Percentiles rank a stretch among this genome's conserved stretches.
These are phyloP conservation scores for Crossocerus cetratus DNA, from an alignment of 2,888 invertebrate species.

Conservation along the genomic window DNA sequence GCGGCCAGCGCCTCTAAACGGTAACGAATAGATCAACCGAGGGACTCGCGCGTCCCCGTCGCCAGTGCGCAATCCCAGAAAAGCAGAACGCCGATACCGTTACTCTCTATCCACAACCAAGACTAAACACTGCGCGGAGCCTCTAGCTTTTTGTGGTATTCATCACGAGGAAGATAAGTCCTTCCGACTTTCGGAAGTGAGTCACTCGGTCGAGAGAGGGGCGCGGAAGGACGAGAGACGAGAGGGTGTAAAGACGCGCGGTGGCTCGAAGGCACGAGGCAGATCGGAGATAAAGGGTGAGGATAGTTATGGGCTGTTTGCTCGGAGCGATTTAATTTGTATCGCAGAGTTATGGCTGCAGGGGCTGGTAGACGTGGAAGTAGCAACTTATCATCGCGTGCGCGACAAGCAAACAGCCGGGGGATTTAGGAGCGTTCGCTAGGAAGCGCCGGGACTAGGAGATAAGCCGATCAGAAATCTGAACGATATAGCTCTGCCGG, in stretches of 20 bases:
- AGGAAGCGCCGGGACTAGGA: constrained; percentile 29
- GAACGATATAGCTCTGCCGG: constrained; percentile 31
- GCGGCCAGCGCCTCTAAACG: constrained; percentile 56
- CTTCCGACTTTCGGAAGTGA: background rate
- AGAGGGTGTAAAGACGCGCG: background rate
- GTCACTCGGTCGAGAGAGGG: background rate
- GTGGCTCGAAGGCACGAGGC: background rate
- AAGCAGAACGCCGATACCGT: constrained; percentile 40
- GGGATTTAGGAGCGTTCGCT: constrained; percentile 34
- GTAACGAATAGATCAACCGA: constrained; percentile 53
- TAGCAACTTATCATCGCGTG: background rate
- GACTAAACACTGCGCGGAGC: background rate
- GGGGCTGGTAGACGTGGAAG: background rate
- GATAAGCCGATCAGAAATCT: constrained; percentile 49
- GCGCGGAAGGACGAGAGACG: too few relatives aligned
- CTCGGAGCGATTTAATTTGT: constrained; percentile 38
- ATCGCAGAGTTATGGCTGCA: constrained; percentile 11
- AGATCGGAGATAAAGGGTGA: constrained; percentile 19
- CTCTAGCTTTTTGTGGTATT: too few relatives aligned
- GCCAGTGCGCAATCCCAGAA: constrained; percentile 18
- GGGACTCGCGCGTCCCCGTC: constrained; percentile 5
- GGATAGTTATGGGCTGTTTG: constrained; percentile 7
- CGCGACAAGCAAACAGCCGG: background rate
- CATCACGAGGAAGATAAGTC: background rate
- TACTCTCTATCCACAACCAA: background rate